Conservation (phyloP, 2,888 invertebrate genomes). For the Lissonota sp. region DNA sequence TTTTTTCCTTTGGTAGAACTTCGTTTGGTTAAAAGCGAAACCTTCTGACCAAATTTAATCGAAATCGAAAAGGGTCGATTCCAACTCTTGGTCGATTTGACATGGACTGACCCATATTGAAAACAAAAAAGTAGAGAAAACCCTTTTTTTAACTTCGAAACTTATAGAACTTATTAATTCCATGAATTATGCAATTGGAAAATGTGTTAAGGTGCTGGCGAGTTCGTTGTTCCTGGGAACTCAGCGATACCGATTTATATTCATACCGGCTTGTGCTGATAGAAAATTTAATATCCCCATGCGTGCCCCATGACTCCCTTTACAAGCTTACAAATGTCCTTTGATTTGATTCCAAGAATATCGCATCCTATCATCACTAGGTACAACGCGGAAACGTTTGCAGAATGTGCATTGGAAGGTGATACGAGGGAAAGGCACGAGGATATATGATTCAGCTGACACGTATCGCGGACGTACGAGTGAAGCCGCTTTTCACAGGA, state of each 20-base stretch:
- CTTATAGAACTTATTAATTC: too few species aligned
- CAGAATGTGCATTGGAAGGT: constrained; percentile 43
- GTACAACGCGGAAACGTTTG: background rate
- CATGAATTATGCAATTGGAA: background rate
- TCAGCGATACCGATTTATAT: constrained; percentile 19
- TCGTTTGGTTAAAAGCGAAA: too few species aligned
- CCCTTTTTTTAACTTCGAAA: too few species aligned
- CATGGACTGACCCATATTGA: too few species aligned
- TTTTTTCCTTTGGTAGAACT: too few species aligned
- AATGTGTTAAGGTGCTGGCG: background rate
- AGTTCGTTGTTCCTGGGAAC: background rate
- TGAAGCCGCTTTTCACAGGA: constrained; percentile 6
- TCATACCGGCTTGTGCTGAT: constrained; percentile 28
- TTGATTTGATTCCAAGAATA: constrained; percentile 45
- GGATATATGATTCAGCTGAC: background rate
- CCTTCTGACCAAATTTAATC: too few species aligned
- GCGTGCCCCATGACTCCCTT: background rate
- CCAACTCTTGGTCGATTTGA: too few species aligned
- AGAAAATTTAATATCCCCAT: constrained; percentile 39
- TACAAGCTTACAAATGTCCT: background rate
- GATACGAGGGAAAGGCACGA: constrained; percentile 21
- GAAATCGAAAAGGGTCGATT: too few species aligned
- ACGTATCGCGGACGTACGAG: background rate
- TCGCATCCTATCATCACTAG: background rate
- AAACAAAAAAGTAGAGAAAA: too few species aligned